Conservation (phyloP, 2,113 vertebrate species). For the Callipepla californica region DNA sequence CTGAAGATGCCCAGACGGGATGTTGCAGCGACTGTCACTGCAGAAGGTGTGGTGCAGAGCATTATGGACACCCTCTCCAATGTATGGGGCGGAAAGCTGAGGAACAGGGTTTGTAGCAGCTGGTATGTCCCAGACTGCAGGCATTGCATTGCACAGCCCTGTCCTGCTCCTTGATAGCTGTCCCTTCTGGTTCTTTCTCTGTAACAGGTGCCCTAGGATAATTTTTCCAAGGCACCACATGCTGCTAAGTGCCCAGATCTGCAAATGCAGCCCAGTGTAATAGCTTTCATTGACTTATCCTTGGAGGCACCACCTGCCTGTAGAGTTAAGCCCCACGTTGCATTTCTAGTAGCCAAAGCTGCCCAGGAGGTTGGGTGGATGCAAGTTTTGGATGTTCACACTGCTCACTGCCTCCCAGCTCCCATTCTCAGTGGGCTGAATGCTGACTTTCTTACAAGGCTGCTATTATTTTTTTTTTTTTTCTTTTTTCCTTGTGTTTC, state of each 20-base stretch:
- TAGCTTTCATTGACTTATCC: not conserved
- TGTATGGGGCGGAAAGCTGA: not conserved
- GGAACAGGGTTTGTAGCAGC: not conserved
- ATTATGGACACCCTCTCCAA: too few relatives aligned
- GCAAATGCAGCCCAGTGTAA: not conserved
- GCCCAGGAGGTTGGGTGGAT: not conserved
- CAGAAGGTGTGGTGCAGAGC: not conserved
- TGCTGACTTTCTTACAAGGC: not conserved
- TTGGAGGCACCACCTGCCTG: not conserved
- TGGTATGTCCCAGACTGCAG: too few relatives aligned
- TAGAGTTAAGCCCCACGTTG: not conserved
- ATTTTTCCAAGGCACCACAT: not conserved
- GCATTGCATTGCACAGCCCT: not conserved
- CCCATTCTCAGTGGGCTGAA: not conserved
- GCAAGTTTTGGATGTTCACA: not conserved
- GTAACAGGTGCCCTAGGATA: not conserved
- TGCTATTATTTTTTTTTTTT: not conserved
- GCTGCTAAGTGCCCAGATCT: not conserved
- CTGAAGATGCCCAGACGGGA: not conserved
- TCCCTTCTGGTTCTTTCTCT: not conserved
- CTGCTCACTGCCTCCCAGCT: too few relatives aligned
- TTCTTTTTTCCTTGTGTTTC: not conserved
- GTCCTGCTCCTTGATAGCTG: not conserved
- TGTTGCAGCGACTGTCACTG: not conserved
- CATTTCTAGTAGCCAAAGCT: not conserved